A percentile compares a stretch with the other conserved stretches of the same genome.
Evolutionary conservation across 92 coral and sea anemone species (phyloP).

Genomic region (Palythoa grandis): DNA sequence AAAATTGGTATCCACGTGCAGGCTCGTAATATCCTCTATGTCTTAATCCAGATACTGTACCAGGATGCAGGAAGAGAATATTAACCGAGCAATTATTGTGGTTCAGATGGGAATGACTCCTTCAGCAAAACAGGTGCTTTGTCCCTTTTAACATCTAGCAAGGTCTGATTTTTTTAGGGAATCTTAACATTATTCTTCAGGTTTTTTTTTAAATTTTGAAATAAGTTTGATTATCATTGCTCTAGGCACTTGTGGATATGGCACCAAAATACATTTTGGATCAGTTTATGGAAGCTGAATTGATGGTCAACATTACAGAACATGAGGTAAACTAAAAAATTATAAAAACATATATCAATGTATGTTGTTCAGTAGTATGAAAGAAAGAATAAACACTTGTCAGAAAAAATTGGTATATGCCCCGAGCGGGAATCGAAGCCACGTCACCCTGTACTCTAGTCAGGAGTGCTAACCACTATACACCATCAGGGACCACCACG

Average conservation of each 20-base stretch:
- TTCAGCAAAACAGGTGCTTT: slow-evolving; percentile 92
- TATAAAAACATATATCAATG: too few species aligned
- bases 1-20: too few species aligned
- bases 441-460: too few species aligned
- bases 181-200: background rate
- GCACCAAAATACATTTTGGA: slow-evolving; percentile 96
- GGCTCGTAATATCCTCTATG: background rate
- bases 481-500: too few species aligned
- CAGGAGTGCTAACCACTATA: too few species aligned
- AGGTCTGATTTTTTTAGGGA: background rate
- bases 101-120: slow-evolving; percentile 99
- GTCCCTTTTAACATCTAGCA: background rate
- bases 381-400: too few species aligned
- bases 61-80: slow-evolving; percentile 97
- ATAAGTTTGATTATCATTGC: background rate
- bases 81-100: slow-evolving; percentile 90
- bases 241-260: slow-evolving; percentile 91
- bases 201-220: too few species aligned
- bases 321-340: slow-evolving; percentile 70
- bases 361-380: too few species aligned
- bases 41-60: slow-evolving; percentile 83
- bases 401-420: too few species aligned
- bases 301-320: slow-evolving; percentile 94
- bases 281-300: slow-evolving; percentile 96
- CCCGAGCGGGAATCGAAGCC: too few species aligned